phyloP scores from a whole-genome alignment of 30 jellyfish, hydroid and myxozoan genomes.

The Pelagia noctiluca region DNA sequence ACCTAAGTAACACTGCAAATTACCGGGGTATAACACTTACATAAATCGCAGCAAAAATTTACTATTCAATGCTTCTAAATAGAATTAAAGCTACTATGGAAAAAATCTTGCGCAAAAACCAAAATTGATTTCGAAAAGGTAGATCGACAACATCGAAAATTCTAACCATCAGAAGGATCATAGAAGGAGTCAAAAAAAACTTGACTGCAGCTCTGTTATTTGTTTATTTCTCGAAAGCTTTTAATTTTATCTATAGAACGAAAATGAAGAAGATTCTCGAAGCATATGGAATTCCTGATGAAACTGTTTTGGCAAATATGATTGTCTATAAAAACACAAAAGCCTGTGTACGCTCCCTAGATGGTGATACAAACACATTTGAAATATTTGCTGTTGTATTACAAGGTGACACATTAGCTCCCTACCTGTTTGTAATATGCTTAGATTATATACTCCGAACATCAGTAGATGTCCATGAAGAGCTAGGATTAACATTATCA shows the following conservation, averaged over 20 bases:
- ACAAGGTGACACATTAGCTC: slow-evolving; percentile 66
- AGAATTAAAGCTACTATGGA: slow-evolving; percentile 26
- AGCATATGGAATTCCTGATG: slow-evolving; percentile 59
- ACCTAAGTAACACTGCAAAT: slow-evolving; percentile 25
- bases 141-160: slow-evolving; percentile 18
- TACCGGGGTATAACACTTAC: slow-evolving; percentile 18
- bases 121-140: slow-evolving; percentile 30
- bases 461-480: slow-evolving; percentile 7
- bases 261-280: slow-evolving; percentile 37
- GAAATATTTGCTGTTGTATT: slow-evolving; percentile 16
- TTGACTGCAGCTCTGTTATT: background rate
- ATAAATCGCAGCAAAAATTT: slow-evolving; percentile 6
- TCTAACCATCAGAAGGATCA: slow-evolving; percentile 31
- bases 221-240: slow-evolving; percentile 26
- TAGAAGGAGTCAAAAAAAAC: slow-evolving; percentile 35
- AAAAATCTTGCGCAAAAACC: slow-evolving; percentile 9
- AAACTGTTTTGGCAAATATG: slow-evolving; percentile 23
- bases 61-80: slow-evolving; percentile 22
- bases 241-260: slow-evolving; percentile 35
- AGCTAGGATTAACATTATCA: slow-evolving; percentile 20
- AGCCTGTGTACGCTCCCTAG: slow-evolving; percentile 65
- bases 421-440: slow-evolving; percentile 35
- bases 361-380: slow-evolving; percentile 45
- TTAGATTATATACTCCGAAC: slow-evolving; percentile 49
- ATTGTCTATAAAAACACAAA: slow-evolving; percentile 45